phyloP scores from a whole-genome alignment of 1,140 invertebrate species.

The Phocides pigmalion region DNA sequence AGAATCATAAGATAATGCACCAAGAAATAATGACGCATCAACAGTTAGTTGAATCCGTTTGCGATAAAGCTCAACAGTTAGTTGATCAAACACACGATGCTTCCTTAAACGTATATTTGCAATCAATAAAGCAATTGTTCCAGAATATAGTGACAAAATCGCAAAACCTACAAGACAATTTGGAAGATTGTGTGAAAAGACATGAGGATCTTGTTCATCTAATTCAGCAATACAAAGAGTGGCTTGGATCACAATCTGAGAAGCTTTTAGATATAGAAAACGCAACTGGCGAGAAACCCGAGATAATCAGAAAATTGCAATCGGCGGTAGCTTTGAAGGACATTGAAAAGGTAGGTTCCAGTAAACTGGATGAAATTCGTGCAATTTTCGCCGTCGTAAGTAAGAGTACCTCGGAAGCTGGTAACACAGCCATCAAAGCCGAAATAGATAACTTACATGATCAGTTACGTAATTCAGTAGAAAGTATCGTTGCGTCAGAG shows the following conservation, averaged over 20 bases:
- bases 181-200: constrained; percentile 93
- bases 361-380: constrained; percentile 88
- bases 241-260: constrained; percentile 90
- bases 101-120: constrained; percentile 92
- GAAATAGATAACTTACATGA: constrained; percentile 89
- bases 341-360: constrained; percentile 88
- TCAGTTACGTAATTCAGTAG: constrained; percentile 86
- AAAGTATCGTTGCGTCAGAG: constrained; percentile 86
- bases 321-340: constrained; percentile 88
- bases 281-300: constrained; percentile 91
- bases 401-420: constrained; percentile 92
- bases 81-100: constrained; percentile 95
- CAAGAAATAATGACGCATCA: constrained; percentile 98
- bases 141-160: constrained; percentile 94
- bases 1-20: constrained; percentile 97
- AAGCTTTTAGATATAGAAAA: constrained; percentile 91
- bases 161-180: constrained; percentile 91
- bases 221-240: constrained; percentile 90
- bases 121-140: constrained; percentile 95
- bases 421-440: constrained; percentile 88
- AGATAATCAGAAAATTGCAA: constrained; percentile 90
- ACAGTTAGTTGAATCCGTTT: constrained; percentile 94
- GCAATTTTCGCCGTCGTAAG: constrained; percentile 88
- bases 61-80: constrained; percentile 95
- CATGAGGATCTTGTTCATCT: constrained; percentile 91